Percentiles rank a stretch among this genome's conserved stretches.
These are phyloP conservation scores for Scolopax rusticola DNA, from an alignment of 2,797 vertebrate species.

Conservation along the genomic window DNA sequence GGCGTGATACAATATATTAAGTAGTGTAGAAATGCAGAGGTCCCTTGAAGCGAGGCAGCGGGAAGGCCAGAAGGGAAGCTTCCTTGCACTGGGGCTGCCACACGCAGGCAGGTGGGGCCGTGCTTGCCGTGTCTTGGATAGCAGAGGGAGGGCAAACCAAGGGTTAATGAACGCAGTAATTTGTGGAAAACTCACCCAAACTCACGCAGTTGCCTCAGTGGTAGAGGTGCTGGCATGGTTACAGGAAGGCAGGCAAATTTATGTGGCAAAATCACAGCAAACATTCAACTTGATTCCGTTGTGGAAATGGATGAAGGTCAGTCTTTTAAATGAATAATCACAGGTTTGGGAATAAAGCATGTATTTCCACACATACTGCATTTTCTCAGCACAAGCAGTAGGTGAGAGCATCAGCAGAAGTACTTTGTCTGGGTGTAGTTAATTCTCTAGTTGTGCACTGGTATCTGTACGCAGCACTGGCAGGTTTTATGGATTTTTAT, in stretches of 20 bases:
- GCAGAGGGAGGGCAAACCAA: background rate
- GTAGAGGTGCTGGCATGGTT: background rate
- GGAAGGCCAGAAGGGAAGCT: background rate
- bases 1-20: constrained; percentile 24
- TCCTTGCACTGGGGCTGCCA: background rate
- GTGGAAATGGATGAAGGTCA: background rate
- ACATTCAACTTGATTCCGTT: rapidly evolving
- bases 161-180: background rate
- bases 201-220: rapidly evolving
- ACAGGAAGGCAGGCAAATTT: background rate
- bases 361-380: background rate
- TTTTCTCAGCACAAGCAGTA: background rate
- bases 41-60: background rate
- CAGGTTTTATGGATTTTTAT: background rate
- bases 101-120: background rate
- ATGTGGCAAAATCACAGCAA: background rate
- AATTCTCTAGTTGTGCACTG: background rate
- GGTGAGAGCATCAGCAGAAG: background rate
- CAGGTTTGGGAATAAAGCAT: background rate
- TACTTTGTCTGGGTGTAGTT: background rate
- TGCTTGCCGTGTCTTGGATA: background rate
- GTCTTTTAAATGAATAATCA: background rate
- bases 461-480: background rate
- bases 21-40: constrained; percentile 37
- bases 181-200: rapidly evolving